phyloP scores from a whole-genome alignment of 1,140 invertebrate genomes.

The Listronotus oregonensis region DNA sequence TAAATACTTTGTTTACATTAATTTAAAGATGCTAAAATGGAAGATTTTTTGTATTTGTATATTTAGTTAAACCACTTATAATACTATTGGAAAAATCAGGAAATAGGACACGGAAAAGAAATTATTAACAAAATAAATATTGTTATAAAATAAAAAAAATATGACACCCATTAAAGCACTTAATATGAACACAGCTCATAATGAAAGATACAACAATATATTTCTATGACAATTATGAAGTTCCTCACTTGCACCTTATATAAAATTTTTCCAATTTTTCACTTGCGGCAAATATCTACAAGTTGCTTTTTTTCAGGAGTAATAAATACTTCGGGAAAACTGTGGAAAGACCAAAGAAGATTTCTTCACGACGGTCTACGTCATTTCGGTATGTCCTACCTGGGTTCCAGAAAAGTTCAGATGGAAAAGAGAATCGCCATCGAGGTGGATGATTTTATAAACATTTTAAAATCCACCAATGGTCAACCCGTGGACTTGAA shows the following conservation, averaged over 20 bases:
- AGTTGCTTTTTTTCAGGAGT: conserved; percentile 70
- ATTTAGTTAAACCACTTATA: not conserved
- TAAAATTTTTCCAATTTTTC: too few relatives aligned
- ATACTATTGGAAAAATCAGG: not conserved
- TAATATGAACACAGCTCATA: too few relatives aligned
- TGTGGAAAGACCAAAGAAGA: conserved; percentile 91
- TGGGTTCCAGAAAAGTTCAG: conserved; percentile 75
- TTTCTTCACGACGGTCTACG: conserved; percentile 89
- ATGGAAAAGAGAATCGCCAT: conserved; percentile 86
- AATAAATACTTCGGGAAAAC: conserved; percentile 84
- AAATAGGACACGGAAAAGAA: too few relatives aligned
- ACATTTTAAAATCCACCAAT: conserved; percentile 63
- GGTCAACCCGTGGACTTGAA: conserved; percentile 72
- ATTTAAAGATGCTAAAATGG: conserved; percentile 4
- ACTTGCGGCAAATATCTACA: too few relatives aligned
- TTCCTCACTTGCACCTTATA: too few relatives aligned
- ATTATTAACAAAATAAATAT: too few relatives aligned
- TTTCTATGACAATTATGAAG: too few relatives aligned
- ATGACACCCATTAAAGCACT: too few relatives aligned
- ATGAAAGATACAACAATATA: too few relatives aligned
- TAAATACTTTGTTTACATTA: not conserved
- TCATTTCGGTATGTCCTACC: conserved; percentile 87
- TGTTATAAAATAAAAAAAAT: too few relatives aligned
- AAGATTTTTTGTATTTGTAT: conserved; percentile 8
- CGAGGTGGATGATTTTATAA: conserved; percentile 78